phyloP scores from a whole-genome alignment of 2,888 invertebrate species.

The Tricholauxania praeusta region DNA sequence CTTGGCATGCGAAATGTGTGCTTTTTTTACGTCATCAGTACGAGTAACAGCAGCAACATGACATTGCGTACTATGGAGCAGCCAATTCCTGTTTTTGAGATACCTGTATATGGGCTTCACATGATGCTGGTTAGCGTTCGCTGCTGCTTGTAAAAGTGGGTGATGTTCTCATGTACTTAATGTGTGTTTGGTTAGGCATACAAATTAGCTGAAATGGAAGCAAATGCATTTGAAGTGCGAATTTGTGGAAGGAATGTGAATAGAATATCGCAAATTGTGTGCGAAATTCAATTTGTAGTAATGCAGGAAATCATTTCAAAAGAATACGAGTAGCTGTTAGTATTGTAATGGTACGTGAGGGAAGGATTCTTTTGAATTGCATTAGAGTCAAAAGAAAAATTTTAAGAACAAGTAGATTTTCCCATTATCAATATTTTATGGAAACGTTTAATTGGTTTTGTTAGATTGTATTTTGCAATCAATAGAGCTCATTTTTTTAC shows the following conservation, averaged over 20 bases:
- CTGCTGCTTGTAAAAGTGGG: not conserved
- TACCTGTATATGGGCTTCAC: slow-evolving; percentile 27
- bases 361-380: no score
- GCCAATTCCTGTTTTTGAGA: not conserved
- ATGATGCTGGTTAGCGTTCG: not conserved
- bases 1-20: slow-evolving; percentile 20
- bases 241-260: slow-evolving; percentile 1
- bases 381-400: no score
- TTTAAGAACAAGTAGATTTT: no score
- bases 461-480: no score
- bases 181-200: slow-evolving; percentile 43
- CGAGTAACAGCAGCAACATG: not conserved
- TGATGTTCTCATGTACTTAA: slow-evolving; percentile 21
- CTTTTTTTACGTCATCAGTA: not conserved
- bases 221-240: slow-evolving; percentile 13
- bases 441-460: no score
- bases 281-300: slow-evolving; percentile 23
- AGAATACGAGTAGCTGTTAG: no score
- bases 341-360: no score
- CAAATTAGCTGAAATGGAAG: slow-evolving; percentile 42
- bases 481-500: no score
- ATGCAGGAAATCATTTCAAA: not conserved
- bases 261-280: slow-evolving; percentile 17
- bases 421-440: no score
- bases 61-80: not conserved